phyloP scores from a whole-genome alignment of 2,113 vertebrate genomes.

The Benitochromis conjunctus region DNA sequence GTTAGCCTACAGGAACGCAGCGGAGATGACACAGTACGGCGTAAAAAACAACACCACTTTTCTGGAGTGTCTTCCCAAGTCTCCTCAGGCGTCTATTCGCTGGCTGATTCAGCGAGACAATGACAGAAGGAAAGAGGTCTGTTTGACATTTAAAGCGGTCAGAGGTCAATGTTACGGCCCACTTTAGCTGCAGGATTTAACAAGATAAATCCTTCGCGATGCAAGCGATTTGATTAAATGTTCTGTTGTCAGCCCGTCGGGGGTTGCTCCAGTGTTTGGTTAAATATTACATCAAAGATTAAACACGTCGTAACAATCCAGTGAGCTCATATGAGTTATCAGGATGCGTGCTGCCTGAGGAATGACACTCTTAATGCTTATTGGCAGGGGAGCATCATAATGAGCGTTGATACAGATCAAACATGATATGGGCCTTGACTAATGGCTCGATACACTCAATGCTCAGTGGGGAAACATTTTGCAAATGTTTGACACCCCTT shows the following conservation, averaged over 20 bases:
- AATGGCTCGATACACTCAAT: not conserved
- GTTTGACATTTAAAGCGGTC: not conserved
- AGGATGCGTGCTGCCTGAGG: not conserved
- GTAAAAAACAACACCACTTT: slow-evolving; percentile 97
- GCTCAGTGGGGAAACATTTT: slow-evolving; percentile 2
- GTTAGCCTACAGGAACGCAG: slow-evolving; percentile 91
- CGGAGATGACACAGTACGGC: slow-evolving; percentile 90
- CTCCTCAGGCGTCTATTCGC: slow-evolving; percentile 90
- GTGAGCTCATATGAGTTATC: slow-evolving; percentile 8
- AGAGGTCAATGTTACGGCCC: not conserved
- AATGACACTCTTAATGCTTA: not conserved
- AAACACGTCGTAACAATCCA: not conserved
- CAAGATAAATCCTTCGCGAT: not conserved
- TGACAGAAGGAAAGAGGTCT: slow-evolving; percentile 96
- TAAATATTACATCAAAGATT: not conserved
- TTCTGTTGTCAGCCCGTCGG: not conserved
- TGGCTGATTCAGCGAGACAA: slow-evolving; percentile 96
- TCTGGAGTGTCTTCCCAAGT: slow-evolving; percentile 91
- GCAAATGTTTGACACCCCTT: slow-evolving; percentile 21
- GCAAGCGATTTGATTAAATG: not conserved
- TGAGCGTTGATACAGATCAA: slow-evolving; percentile 4
- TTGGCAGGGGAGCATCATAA: not conserved
- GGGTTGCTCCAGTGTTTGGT: not conserved
- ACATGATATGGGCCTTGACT: not conserved
- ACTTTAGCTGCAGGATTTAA: not conserved